Base-by-base conservation (phyloP, 2,113 vertebrate species). In the Urocolius indicus region DNA sequence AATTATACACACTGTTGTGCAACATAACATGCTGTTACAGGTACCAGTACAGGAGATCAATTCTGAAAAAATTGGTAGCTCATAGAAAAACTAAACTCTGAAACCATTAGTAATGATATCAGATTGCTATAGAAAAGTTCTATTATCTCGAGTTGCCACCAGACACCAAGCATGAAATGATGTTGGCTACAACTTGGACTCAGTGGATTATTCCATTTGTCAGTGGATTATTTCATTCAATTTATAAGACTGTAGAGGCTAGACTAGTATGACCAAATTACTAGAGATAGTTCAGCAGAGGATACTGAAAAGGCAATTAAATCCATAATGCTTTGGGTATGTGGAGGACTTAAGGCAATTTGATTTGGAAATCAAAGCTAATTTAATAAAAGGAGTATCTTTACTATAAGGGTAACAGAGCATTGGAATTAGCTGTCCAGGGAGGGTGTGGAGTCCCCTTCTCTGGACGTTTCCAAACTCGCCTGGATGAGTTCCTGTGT, bases 111-210 rank as follows among this genome's bases (percentile, higher is more conserved):
- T 94, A 95, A 93, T 94, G 91, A 82, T 85, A 87, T 92, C 83
- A 94, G 63, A 65, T 89, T 75, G 91, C 88, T 90, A 86, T 89
- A 94, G 92, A 93, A 61, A 94, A 57, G 59, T 95, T 94, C 94
- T 80, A 97, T 97, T 94, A 87, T 89, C 74, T 95, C 88, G 93
- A 80, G 94, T 88, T 71, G 87, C 94, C 78, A n/a, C 86, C 80
- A 68, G 58, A 90, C 55, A 52, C 72, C 62, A 87, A 85, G 84
- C 65, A 79, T 94, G 95, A 95, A 97, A 91, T 73, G 46, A 80
- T 68, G 52, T 49, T 74, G 38, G 49, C 84, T 59, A 11, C 49
- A 72, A 55, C 62, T 62, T 65, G 45, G 63, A 55, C 85, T 78
- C 46, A 86, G 30, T 5, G 13, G 43, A 13, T 88, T 72, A 54